phyloP scores from a whole-genome alignment of 2,888 invertebrate genomes.

The Apamea sordens region DNA sequence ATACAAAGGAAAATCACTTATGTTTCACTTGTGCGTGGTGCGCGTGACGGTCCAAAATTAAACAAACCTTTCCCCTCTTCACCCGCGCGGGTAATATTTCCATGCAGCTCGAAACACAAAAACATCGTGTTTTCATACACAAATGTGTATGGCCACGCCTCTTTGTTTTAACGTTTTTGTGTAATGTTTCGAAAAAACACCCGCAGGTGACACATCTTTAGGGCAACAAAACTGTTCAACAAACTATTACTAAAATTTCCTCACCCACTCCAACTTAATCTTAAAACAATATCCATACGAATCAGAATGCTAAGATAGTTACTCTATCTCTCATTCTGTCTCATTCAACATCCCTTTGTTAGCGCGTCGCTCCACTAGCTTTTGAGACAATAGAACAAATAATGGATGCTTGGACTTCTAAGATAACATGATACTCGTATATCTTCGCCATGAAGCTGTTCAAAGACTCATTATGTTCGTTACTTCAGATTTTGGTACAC shows the following conservation, averaged over 20 bases:
- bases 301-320: slow-evolving; percentile 37
- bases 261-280: neutral
- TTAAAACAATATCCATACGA: slow-evolving; percentile 29
- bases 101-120: too few species aligned
- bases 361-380: slow-evolving; percentile 30
- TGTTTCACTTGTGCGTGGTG: too few species aligned
- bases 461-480: slow-evolving; percentile 42
- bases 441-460: slow-evolving; percentile 40
- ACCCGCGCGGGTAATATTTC: too few species aligned
- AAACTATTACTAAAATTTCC: slow-evolving; percentile 8
- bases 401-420: slow-evolving; percentile 50
- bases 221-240: neutral
- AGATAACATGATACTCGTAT: slow-evolving; percentile 50
- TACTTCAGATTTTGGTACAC: slow-evolving; percentile 32
- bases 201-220: too few species aligned
- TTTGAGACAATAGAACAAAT: slow-evolving; percentile 60
- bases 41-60: too few species aligned
- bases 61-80: too few species aligned
- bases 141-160: too few species aligned
- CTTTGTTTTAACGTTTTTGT: too few species aligned
- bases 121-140: too few species aligned
- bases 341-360: slow-evolving; percentile 54
- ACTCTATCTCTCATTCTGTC: slow-evolving; percentile 36
- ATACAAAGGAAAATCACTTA: neutral
- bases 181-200: too few species aligned